Evolutionary conservation across 1,140 invertebrate species (phyloP).

Genomic region (Pararge aegeria): DNA sequence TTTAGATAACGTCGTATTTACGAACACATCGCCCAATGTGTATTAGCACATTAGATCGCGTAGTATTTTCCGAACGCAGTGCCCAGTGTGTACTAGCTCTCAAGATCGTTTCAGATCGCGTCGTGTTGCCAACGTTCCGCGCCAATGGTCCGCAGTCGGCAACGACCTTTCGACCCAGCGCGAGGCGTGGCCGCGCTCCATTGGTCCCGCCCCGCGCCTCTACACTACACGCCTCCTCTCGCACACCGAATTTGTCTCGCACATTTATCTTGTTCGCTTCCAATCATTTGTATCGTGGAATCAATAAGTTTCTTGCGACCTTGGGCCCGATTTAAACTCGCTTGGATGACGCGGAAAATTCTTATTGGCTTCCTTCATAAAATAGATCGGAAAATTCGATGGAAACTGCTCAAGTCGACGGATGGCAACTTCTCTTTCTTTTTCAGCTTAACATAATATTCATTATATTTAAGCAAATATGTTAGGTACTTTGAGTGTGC

Average conservation of each 20-base stretch:
- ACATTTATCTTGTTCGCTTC: constrained; percentile 32
- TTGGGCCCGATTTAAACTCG: background rate
- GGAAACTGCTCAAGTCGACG: background rate
- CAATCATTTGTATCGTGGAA: constrained; percentile 20
- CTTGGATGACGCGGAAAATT: constrained; percentile 6
- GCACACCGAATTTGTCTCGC: constrained; percentile 36
- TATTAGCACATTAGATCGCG: no score
- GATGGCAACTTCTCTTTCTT: background rate
- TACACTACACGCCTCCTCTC: constrained; percentile 45
- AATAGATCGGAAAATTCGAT: background rate
- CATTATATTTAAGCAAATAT: no score
- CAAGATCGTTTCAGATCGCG: background rate
- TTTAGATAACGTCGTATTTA: no score
- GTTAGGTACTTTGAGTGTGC: no score
- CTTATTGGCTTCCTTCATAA: background rate
- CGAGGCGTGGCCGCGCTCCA: constrained; percentile 69
- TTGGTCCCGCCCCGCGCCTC: constrained; percentile 47
- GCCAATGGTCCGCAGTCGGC: constrained; percentile 42
- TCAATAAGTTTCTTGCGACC: constrained; percentile 19
- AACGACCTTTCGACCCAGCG: constrained; percentile 71
- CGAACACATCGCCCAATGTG: no score
- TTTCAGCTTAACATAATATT: background rate
- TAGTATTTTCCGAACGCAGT: no score
- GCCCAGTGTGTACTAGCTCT: no score
- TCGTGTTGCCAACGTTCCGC: constrained; percentile 32